Conservation (phyloP, 2,888 invertebrate species). For the Epirrhoe alternata region DNA sequence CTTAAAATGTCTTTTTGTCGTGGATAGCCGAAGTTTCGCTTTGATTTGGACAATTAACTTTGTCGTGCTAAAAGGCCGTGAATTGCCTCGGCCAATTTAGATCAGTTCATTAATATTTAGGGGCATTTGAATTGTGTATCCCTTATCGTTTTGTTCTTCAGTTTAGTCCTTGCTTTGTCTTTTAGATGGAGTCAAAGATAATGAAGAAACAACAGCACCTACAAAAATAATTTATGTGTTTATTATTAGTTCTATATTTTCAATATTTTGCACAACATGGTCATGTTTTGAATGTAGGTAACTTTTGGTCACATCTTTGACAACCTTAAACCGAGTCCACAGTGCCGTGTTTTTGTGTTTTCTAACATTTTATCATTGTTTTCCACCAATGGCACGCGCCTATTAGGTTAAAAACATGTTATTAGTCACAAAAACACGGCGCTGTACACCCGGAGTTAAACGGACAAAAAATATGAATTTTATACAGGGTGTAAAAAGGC, state of each 20-base stretch:
- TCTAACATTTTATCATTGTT: too few species aligned
- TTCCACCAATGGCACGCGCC: too few species aligned
- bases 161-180: background rate
- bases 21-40: conserved; percentile 21
- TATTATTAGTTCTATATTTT: background rate
- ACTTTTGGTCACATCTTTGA: too few species aligned
- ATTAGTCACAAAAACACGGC: too few species aligned
- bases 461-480: too few species aligned
- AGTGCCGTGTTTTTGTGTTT: too few species aligned
- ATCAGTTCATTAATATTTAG: conserved; percentile 1
- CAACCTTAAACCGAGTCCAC: too few species aligned
- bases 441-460: too few species aligned
- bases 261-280: background rate
- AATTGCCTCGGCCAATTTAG: conserved; percentile 6
- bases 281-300: background rate
- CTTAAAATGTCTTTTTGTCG: conserved; percentile 29
- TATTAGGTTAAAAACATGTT: too few species aligned
- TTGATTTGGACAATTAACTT: conserved; percentile 31
- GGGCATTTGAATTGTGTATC: background rate
- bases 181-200: background rate
- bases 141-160: background rate
- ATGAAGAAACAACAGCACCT: background rate
- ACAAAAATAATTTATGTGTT: background rate
- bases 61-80: conserved; percentile 21
- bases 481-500: too few species aligned